Base-by-base conservation (phyloP, 2,888 invertebrate species). In the Encarsia formosa region DNA sequence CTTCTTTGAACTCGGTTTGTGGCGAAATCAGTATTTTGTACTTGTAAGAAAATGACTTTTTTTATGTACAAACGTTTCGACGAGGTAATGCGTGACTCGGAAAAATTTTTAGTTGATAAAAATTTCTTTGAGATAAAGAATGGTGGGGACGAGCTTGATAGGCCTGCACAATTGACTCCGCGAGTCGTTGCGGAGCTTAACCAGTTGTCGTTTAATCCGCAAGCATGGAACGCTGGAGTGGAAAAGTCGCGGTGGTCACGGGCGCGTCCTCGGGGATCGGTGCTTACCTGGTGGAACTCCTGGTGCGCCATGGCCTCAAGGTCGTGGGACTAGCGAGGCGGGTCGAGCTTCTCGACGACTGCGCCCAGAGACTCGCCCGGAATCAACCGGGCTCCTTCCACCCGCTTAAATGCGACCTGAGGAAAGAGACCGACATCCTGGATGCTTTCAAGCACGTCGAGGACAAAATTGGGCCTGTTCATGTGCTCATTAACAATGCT, bases 401-500 rank as follows among this genome's bases (percentile, higher is more conserved):
- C 51, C 65, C 72, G 1, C 57, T 70, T 45, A 64, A 71, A 51
- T 82, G 83, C 59, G 82, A 83, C 63, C 67, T 83, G 8, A 68
- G 71, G 5, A 75, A 75, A 34, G 79, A 79, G 57, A 71, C 76
- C 0, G 79, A 82, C 0, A 78, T 85, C 20, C 62, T 77, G 37
- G 65, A 68, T 11, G 77, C 79, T 31, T 84, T 84, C 65, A 66
- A 73, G 26, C 73, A 71, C 69, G 76, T 80, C 38, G 75, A 79
- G 18, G 57, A 71, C n/a, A 67, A 75, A 2, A 61, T 79, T 3
- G 82, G 82, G 0, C 78, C 78, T 8, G 73, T 81, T 22, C 79
- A 82, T 62, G 75, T 84, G 4, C 71, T 82, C 49, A 66, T 84
- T 2, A 84, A 84, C 63, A 82, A 81, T 62, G 83, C 83, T 3